Evolutionary conservation across 2,888 invertebrate species (phyloP), one percentile per base, ranked within the genome.

Genomic region (Idaea straminata): DNA sequence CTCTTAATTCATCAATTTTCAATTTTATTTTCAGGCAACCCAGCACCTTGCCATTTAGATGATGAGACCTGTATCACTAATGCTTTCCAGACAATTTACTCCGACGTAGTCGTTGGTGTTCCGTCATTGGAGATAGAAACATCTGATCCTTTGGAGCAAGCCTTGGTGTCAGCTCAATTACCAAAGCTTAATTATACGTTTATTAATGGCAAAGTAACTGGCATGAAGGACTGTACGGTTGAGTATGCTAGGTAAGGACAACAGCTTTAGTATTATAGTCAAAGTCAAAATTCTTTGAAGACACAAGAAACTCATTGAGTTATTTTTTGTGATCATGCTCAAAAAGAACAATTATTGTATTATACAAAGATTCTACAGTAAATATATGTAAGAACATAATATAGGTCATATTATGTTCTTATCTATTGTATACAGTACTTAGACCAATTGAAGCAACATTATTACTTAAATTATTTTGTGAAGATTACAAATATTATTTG

Each of bases 81-180:
- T 5, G n/a, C 68, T 15, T 38, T 65, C 1, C 35, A 57, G 10
- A 25, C 38, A 38, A 16, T 35, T 7, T 70, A 63, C 47, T 5
- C 57, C 1, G 5, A 62, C 5, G 58, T 70, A n/a, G 57, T 70
- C n/a, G 16, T 57, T 1, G 83, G 80, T 5, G 66, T 69, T 5
- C 74, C 75, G 13, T 71, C 73, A 0, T 62, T 74, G 0, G 76
- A 72, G 0, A 62, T 78, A 4, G 69, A 72, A 4, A 15, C 72
- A n/a, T 74, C 76, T 3, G 83, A 85, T 5, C 83, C 84, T 1
- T 57, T 85, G 2, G 15, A 65, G 5, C 25, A 73, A 1, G 73
- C 80, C 15, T 35, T 35, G 5, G 68, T 78, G 59, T 66, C 69
- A 36, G 72, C 15, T 0, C 57, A 47, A 0, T 62, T 73, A 5